Percentiles rank a stretch among this genome's conserved stretches.
phyloP scores from a whole-genome alignment of 2,888 invertebrate genomes.

The Sipha maydis region DNA sequence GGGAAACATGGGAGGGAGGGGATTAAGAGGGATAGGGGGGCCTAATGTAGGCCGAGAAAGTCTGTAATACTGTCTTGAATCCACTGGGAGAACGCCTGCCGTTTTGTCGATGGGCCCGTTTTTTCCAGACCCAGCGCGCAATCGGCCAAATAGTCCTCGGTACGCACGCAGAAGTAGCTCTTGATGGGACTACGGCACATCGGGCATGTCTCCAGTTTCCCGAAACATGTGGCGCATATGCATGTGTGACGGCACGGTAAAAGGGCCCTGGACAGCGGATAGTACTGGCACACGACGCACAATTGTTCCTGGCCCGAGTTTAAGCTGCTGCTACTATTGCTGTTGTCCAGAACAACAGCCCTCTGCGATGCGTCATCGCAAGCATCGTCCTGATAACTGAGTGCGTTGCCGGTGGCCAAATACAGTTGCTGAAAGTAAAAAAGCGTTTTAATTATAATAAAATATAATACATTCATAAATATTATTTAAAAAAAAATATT shows the following conservation, averaged over 20 bases:
- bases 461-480: neutral
- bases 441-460: neutral
- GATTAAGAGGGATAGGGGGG: neutral
- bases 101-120: conserved; percentile 68
- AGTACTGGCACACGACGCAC: conserved; percentile 86
- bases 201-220: conserved; percentile 84
- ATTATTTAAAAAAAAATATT: no score
- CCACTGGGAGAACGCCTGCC: conserved; percentile 68
- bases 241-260: conserved; percentile 88
- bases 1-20: neutral
- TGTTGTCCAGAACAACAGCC: conserved; percentile 64
- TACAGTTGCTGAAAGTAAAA: conserved; percentile 75
- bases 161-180: conserved; percentile 84
- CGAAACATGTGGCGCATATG: conserved; percentile 83
- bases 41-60: conserved; percentile 75
- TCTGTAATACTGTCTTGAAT: conserved; percentile 77
- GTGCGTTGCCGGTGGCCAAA: conserved; percentile 77
- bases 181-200: conserved; percentile 86
- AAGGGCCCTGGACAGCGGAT: conserved; percentile 80
- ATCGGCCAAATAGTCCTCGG: conserved; percentile 78
- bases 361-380: conserved; percentile 66
- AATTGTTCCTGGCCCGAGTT: conserved; percentile 72
- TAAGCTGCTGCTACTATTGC: conserved; percentile 66
- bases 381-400: conserved; percentile 70
- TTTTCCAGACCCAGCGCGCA: conserved; percentile 66